These are phyloP conservation scores for Diadema setosum DNA, from an alignment of 35 echinoderm and acorn worm species.

Conservation along the genomic window DNA sequence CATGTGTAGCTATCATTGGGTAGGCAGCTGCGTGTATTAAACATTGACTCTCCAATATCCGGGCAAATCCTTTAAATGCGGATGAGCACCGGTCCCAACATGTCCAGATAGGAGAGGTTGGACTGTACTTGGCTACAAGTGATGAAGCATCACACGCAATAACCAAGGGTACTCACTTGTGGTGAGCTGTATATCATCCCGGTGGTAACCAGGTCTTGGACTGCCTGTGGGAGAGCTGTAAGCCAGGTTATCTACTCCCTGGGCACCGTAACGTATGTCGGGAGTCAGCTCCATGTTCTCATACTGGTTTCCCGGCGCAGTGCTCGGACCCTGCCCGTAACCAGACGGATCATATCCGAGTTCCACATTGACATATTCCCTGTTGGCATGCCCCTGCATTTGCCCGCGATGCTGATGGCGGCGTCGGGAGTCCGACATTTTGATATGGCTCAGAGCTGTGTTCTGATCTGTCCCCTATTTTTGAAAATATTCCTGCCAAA, in stretches of 20 bases:
- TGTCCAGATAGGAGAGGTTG: too few relatives aligned
- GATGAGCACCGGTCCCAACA: too few relatives aligned
- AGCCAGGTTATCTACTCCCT: neutral
- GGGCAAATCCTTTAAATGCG: too few relatives aligned
- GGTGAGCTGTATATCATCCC: neutral
- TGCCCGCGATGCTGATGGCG: neutral
- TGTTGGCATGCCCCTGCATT: neutral
- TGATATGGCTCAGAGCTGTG: too few relatives aligned
- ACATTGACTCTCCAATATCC: too few relatives aligned
- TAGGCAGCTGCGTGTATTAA: too few relatives aligned
- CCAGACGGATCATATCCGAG: neutral
- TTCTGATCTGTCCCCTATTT: too few relatives aligned
- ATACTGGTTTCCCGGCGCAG: neutral
- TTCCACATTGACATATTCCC: neutral
- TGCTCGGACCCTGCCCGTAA: neutral
- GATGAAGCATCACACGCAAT: too few relatives aligned
- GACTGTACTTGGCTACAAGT: too few relatives aligned
- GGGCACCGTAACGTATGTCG: neutral
- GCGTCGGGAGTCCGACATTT: neutral
- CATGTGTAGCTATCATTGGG: too few relatives aligned
- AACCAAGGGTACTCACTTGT: conserved; percentile 21
- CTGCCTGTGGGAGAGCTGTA: neutral
- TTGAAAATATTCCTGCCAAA: too few relatives aligned
- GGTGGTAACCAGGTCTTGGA: neutral
- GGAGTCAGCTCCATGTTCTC: conserved; percentile 3